A percentile compares a stretch with the other conserved stretches of the same genome.
These are phyloP conservation scores for Spodoptera litura DNA, from an alignment of 1,140 invertebrate species.

Conservation along the genomic window DNA sequence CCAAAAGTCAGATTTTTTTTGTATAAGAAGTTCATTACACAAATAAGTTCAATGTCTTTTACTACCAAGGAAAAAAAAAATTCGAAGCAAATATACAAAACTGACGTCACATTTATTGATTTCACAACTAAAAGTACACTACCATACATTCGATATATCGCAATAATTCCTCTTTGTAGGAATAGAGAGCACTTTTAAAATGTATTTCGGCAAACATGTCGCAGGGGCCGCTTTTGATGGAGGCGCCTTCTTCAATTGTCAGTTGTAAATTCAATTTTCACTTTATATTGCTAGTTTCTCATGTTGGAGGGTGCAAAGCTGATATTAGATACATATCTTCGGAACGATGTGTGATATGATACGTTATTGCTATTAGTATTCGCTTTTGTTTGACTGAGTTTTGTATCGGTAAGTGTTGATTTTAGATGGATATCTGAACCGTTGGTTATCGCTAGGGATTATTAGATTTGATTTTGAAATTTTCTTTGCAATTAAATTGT, in stretches of 20 bases:
- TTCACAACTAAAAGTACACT: slow-evolving; percentile 9
- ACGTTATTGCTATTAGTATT: too few species aligned
- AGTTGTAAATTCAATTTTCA: slow-evolving; percentile 83
- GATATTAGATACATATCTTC: slow-evolving; percentile 40
- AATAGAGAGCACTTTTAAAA: slow-evolving; percentile 75
- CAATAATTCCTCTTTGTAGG: slow-evolving; percentile 51
- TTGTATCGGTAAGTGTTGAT: too few species aligned
- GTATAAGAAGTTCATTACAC: background rate
- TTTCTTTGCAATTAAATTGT: too few species aligned
- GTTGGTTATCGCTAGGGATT: too few species aligned
- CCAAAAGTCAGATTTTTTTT: too few species aligned
- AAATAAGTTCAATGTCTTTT: too few species aligned
- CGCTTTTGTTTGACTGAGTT: too few species aligned
- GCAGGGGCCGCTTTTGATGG: slow-evolving; percentile 79
- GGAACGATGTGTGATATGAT: slow-evolving; percentile 2
- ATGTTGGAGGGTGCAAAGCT: slow-evolving; percentile 64
- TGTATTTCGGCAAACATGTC: slow-evolving; percentile 80
- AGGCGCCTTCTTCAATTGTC: slow-evolving; percentile 80
- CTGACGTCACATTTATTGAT: background rate
- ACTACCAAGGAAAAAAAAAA: too few species aligned
- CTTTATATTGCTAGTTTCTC: slow-evolving; percentile 78
- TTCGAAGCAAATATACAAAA: background rate
- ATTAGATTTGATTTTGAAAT: too few species aligned
- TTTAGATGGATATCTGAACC: too few species aligned
- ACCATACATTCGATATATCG: slow-evolving; percentile 27